Percentiles rank a stretch among this genome's conserved stretches.
These are phyloP conservation scores for Nanorana parkeri DNA, from an alignment of 2,113 vertebrate genomes.

Conservation along the genomic window DNA sequence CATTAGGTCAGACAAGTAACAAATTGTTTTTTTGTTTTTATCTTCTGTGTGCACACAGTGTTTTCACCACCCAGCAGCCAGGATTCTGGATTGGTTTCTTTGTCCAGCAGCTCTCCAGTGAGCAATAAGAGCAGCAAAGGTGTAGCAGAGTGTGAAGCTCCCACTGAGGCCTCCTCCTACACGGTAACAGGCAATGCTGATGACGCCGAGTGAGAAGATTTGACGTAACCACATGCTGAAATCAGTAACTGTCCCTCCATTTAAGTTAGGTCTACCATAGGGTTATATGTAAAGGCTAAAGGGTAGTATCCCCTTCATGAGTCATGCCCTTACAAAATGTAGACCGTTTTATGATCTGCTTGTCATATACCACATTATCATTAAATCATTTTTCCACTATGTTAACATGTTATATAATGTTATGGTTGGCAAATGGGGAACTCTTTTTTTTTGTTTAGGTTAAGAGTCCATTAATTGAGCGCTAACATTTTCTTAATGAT, in stretches of 20 bases:
- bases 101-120: constrained; percentile 78
- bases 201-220: constrained; percentile 71
- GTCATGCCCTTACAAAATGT: too few species aligned
- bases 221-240: neutral
- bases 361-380: too few species aligned
- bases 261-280: neutral
- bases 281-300: neutral
- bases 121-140: constrained; percentile 74
- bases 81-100: constrained; percentile 77
- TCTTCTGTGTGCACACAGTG: constrained; percentile 69
- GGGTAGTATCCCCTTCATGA: too few species aligned
- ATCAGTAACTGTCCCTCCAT: neutral
- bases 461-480: too few species aligned
- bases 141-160: constrained; percentile 75
- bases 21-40: constrained; percentile 8
- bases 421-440: too few species aligned
- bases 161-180: constrained; percentile 73
- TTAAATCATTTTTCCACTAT: too few species aligned
- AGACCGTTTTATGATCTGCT: too few species aligned
- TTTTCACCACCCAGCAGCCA: constrained; percentile 79
- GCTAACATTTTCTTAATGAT: too few species aligned
- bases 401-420: too few species aligned
- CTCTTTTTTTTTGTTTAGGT: too few species aligned
- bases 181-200: constrained; percentile 74
- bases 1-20: neutral